Evolutionary conservation across 1,140 invertebrate genomes (phyloP).

Genomic region (Apis laboriosa): DNA sequence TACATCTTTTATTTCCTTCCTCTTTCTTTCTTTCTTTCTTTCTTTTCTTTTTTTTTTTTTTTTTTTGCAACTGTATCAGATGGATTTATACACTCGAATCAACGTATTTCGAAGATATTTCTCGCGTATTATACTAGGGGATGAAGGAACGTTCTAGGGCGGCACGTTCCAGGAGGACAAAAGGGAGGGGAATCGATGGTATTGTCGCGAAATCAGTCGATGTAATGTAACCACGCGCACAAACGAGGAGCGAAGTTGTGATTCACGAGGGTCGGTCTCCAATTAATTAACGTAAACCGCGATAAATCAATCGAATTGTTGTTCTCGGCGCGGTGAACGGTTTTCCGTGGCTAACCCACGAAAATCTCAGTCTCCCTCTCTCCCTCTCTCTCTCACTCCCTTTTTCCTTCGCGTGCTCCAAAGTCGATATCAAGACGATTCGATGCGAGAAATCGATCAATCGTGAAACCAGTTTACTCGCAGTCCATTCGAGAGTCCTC

Average conservation of each 20-base stretch:
- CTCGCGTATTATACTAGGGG: not conserved
- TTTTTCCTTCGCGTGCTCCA: not conserved
- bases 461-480: slow-evolving; percentile 51
- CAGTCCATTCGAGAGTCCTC: slow-evolving; percentile 47
- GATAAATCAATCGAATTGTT: slow-evolving; percentile 64
- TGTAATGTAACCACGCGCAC: not conserved
- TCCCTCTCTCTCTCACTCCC: no score
- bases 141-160: not conserved
- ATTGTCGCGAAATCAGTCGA: slow-evolving; percentile 17
- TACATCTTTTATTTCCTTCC: not conserved
- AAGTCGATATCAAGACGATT: slow-evolving; percentile 34
- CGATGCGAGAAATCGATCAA: slow-evolving; percentile 62
- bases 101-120: no score
- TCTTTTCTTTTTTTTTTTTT: no score
- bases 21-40: not conserved
- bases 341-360: slow-evolving; percentile 49
- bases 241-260: not conserved
- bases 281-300: slow-evolving; percentile 52
- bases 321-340: slow-evolving; percentile 48
- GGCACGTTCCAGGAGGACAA: not conserved
- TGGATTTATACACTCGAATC: no score
- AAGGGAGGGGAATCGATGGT: not conserved
- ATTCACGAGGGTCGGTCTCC: not conserved
- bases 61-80: no score
- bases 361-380: slow-evolving; percentile 53